Evolutionary conservation across 2,113 vertebrate genomes (phyloP).

Genomic region (Gracilinanus agilis): DNA sequence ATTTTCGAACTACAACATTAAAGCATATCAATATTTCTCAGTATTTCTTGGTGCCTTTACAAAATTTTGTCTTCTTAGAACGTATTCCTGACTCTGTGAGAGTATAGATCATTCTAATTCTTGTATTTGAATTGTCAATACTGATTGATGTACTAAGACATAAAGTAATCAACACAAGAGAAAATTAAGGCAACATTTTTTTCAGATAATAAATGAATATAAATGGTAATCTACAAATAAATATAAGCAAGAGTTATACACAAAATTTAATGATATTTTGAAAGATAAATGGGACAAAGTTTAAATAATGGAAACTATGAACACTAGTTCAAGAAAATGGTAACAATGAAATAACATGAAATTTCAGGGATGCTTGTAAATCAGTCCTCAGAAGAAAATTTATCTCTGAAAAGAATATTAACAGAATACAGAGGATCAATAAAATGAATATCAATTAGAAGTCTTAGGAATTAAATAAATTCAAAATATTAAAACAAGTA

Average conservation of each 20-base stretch:
- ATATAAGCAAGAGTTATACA: background rate
- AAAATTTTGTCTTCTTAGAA: background rate
- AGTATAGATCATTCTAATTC: background rate
- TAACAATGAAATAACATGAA: background rate
- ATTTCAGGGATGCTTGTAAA: background rate
- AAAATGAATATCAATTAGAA: background rate
- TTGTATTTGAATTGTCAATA: background rate
- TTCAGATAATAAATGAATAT: background rate
- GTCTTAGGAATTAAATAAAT: background rate
- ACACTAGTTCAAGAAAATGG: background rate
- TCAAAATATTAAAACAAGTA: background rate
- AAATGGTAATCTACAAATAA: background rate
- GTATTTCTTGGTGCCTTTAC: background rate
- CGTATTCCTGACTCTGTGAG: background rate
- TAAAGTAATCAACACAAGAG: background rate
- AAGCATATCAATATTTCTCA: background rate
- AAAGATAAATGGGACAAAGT: background rate
- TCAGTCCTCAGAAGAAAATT: background rate
- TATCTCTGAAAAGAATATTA: background rate
- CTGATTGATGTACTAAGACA: background rate
- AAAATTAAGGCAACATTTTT: background rate
- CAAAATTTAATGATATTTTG: background rate
- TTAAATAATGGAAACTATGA: background rate
- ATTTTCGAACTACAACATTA: background rate
- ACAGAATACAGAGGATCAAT: background rate